A percentile compares a stretch with the other conserved stretches of the same genome.
phyloP scores from a whole-genome alignment of 2,888 invertebrate genomes.

The Opisthograptis luteolata region DNA sequence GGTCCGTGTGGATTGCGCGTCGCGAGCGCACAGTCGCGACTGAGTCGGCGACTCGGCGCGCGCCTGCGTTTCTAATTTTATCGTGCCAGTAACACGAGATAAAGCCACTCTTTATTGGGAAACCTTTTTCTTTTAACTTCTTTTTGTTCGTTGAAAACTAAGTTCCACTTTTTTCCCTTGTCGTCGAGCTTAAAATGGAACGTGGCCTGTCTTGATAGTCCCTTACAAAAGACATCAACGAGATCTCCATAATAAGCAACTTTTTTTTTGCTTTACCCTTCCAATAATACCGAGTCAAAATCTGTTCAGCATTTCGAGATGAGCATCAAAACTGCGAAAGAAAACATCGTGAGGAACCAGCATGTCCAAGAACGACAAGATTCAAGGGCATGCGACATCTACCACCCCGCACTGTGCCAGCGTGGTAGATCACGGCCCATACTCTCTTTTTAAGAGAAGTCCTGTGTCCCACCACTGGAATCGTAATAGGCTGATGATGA shows the following conservation, averaged over 20 bases:
- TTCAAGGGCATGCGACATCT: too few species aligned
- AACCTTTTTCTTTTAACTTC: conserved; percentile 67
- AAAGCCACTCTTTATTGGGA: conserved; percentile 77
- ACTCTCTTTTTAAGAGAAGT: too few species aligned
- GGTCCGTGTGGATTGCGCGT: conserved; percentile 49
- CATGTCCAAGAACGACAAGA: too few species aligned
- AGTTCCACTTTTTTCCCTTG: conserved; percentile 16
- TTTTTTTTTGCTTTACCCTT: neutral
- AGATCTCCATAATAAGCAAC: neutral
- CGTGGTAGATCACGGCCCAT: too few species aligned
- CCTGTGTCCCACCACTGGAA: too few species aligned
- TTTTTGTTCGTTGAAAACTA: conserved; percentile 27
- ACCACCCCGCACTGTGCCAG: too few species aligned
- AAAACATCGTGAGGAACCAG: too few species aligned
- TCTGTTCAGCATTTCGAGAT: too few species aligned
- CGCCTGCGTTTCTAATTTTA: conserved; percentile 75
- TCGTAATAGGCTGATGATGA: too few species aligned
- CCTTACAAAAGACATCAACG: conserved; percentile 21
- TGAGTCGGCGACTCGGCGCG: conserved; percentile 41
- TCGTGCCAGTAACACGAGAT: conserved; percentile 82
- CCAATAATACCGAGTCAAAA: too few species aligned
- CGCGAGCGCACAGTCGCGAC: conserved; percentile 53
- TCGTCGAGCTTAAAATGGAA: too few species aligned
- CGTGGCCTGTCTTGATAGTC: neutral
- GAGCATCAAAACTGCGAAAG: too few species aligned